phyloP scores from a whole-genome alignment of 1,140 invertebrate species.

The Epicauta chinensis region DNA sequence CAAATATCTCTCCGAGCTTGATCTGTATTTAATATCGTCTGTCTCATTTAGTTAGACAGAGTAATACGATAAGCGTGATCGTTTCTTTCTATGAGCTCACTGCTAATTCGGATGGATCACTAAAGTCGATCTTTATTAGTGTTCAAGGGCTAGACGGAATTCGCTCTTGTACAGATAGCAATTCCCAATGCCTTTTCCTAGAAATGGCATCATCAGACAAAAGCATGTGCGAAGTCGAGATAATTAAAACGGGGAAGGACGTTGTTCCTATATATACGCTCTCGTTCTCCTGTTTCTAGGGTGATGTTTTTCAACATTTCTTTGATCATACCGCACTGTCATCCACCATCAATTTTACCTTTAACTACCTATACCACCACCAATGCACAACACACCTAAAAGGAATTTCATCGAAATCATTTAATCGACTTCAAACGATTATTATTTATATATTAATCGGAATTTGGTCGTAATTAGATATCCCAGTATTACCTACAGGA shows the following conservation, averaged over 20 bases:
- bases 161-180: conserved; percentile 14
- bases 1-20: not conserved
- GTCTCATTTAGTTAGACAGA: conserved; percentile 6
- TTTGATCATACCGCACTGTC: conserved; percentile 6
- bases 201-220: conserved; percentile 27
- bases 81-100: conserved; percentile 9
- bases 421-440: not conserved
- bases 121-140: conserved; percentile 21
- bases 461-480: too few species aligned
- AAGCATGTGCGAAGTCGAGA: conserved; percentile 25
- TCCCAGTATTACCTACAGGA: not conserved
- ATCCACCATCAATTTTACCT: too few species aligned
- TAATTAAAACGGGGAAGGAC: conserved; percentile 28
- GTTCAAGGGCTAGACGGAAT: conserved; percentile 20
- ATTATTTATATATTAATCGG: not conserved
- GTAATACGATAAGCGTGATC: conserved; percentile 15
- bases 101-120: conserved; percentile 22
- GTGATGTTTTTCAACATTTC: conserved; percentile 10
- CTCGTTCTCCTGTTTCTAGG: not conserved
- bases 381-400: not conserved
- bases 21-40: conserved; percentile 11
- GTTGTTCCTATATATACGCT: conserved; percentile 11
- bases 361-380: not conserved
- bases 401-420: not conserved
- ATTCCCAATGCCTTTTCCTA: conserved; percentile 18